Percentiles rank a stretch among this genome's conserved stretches.
Conservation (phyloP, 1,140 invertebrate species). For the Neodiprion lecontei region DNA sequence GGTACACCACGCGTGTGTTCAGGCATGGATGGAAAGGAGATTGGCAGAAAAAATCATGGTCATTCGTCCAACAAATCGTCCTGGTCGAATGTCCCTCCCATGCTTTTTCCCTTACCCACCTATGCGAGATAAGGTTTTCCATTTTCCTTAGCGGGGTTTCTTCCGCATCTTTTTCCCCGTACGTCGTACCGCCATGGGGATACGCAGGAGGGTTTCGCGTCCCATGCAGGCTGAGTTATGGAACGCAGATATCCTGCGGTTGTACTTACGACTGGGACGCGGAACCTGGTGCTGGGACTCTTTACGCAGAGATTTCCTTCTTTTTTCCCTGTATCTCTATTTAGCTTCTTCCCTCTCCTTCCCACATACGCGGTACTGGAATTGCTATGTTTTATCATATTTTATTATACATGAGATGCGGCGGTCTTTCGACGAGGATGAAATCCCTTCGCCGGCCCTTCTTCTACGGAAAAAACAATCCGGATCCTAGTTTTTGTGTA, state of each 20-base stretch:
- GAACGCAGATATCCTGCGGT: slow-evolving; percentile 33
- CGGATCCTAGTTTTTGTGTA: slow-evolving; percentile 27
- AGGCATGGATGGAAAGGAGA: not conserved
- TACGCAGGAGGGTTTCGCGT: not conserved
- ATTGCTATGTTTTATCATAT: slow-evolving; percentile 44
- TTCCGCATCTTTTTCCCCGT: not conserved
- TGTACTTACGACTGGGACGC: slow-evolving; percentile 28
- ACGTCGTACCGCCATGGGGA: not conserved
- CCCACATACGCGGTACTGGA: slow-evolving; percentile 16
- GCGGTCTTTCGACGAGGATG: not conserved
- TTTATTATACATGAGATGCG: slow-evolving; percentile 44
- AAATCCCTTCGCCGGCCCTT: slow-evolving; percentile 11
- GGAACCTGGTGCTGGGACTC: slow-evolving; percentile 24
- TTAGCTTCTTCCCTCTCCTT: slow-evolving; percentile 20
- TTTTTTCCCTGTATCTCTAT: not conserved
- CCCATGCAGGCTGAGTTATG: slow-evolving; percentile 37
- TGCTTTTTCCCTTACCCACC: slow-evolving; percentile 23
- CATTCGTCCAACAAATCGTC: slow-evolving; percentile 41
- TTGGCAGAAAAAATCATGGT: slow-evolving; percentile 28
- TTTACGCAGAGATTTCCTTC: slow-evolving; percentile 3
- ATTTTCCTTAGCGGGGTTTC: slow-evolving; percentile 28
- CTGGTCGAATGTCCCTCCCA: slow-evolving; percentile 24
- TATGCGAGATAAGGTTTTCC: slow-evolving; percentile 40
- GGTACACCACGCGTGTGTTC: not conserved
- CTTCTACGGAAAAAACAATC: not conserved